phyloP scores from a whole-genome alignment of 53 echinoderm and acorn worm genomes.

The Holothuria leucospilota region DNA sequence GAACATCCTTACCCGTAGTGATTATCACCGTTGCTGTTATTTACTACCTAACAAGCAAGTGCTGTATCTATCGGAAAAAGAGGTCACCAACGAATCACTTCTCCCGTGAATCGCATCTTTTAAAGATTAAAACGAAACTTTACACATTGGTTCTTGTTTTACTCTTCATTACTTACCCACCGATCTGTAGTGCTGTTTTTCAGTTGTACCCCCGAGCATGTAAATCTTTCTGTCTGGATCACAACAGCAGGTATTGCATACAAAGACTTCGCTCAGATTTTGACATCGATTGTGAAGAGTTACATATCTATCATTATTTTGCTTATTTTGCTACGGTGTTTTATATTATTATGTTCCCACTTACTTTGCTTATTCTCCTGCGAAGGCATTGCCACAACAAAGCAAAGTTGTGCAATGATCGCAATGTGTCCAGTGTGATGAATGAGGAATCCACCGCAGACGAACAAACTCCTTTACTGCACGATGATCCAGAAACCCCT shows the following conservation, averaged over 20 bases:
- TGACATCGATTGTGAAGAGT: constrained; percentile 51
- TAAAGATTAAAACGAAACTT: neutral
- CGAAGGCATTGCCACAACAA: neutral
- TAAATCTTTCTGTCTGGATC: constrained; percentile 55
- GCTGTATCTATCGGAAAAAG: neutral
- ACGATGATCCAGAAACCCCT: neutral
- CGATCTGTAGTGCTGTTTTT: constrained; percentile 52
- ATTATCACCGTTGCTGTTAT: neutral
- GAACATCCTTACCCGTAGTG: neutral
- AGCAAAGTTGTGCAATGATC: neutral
- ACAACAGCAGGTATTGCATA: neutral
- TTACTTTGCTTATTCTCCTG: constrained; percentile 49
- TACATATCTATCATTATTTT: constrained; percentile 41
- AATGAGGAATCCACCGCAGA: neutral
- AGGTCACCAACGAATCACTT: neutral
- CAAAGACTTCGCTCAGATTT: constrained; percentile 58
- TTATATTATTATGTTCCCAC: constrained; percentile 64
- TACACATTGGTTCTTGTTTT: constrained; percentile 41
- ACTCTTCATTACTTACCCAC: constrained; percentile 71
- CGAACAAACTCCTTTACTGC: constrained; percentile 1
- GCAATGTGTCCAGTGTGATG: neutral
- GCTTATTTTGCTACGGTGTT: constrained; percentile 40
- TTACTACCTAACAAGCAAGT: neutral
- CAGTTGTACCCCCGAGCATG: constrained; percentile 57
- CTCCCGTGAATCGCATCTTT: neutral